phyloP scores from a whole-genome alignment of 2,797 vertebrate genomes.

The Phylloscopus collybita region DNA sequence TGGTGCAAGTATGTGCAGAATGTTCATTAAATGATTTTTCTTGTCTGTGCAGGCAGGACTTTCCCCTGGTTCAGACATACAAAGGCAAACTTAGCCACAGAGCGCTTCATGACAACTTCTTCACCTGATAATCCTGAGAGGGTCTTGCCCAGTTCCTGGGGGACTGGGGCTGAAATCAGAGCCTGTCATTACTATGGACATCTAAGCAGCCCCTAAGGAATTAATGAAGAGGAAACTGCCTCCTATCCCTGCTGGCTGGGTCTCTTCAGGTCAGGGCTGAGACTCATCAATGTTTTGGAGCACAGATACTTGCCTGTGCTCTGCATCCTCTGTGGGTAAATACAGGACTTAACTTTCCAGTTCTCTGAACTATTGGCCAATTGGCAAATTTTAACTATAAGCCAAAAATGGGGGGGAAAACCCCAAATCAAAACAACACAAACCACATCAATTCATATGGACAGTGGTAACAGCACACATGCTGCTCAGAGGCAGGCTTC shows the following conservation, averaged over 20 bases:
- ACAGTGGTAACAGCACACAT: background rate
- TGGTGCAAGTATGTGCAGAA: background rate
- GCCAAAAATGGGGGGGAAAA: background rate
- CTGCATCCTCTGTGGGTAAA: background rate
- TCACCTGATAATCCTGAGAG: background rate
- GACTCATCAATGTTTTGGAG: background rate
- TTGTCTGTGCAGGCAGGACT: background rate
- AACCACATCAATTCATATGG: background rate
- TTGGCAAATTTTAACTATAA: conserved; percentile 21
- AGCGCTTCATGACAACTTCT: background rate
- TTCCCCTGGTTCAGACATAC: background rate
- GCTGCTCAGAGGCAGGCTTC: background rate
- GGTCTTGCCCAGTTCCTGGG: background rate
- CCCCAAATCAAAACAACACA: background rate
- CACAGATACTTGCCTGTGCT: background rate
- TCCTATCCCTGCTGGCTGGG: background rate
- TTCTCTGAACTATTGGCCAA: background rate
- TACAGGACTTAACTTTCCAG: conserved; percentile 14
- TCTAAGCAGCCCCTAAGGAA: background rate
- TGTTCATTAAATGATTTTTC: background rate
- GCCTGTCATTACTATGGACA: background rate
- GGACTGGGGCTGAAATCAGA: background rate
- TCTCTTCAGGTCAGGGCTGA: conserved; percentile 10
- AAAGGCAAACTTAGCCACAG: background rate
- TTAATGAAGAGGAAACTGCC: background rate